These are phyloP conservation scores for Xenus cinereus DNA, from an alignment of 2,113 vertebrate species.

Conservation along the genomic window DNA sequence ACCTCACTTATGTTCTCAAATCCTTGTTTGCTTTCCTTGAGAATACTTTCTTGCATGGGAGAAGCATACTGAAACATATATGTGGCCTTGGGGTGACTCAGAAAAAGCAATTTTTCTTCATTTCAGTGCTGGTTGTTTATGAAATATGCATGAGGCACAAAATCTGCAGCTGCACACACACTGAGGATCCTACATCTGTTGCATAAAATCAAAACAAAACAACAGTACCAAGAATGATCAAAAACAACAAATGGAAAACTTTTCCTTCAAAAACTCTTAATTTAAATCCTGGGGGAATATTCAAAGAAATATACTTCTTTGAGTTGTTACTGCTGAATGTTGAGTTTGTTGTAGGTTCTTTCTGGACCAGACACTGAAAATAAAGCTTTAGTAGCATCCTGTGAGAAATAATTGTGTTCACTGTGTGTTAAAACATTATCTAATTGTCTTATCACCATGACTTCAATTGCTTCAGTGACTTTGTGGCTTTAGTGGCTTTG, in stretches of 20 bases:
- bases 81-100: neutral
- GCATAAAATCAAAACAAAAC: neutral
- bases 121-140: constrained; percentile 16
- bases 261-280: neutral
- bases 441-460: neutral
- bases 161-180: neutral
- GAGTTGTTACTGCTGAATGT: neutral
- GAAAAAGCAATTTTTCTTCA: constrained; percentile 25
- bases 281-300: neutral
- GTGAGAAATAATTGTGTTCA: neutral
- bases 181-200: constrained; percentile 6
- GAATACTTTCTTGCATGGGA: neutral
- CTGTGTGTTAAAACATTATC: neutral
- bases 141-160: constrained; percentile 41
- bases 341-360: neutral
- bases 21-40: neutral
- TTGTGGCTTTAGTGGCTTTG: neutral
- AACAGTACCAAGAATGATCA: neutral
- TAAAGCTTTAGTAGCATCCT: neutral
- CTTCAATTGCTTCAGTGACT: neutral
- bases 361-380: neutral
- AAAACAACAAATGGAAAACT: neutral
- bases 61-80: neutral
- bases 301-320: neutral
- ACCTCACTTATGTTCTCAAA: neutral